phyloP scores from a whole-genome alignment of 2,797 vertebrate species.

The Aphelocoma californica region DNA sequence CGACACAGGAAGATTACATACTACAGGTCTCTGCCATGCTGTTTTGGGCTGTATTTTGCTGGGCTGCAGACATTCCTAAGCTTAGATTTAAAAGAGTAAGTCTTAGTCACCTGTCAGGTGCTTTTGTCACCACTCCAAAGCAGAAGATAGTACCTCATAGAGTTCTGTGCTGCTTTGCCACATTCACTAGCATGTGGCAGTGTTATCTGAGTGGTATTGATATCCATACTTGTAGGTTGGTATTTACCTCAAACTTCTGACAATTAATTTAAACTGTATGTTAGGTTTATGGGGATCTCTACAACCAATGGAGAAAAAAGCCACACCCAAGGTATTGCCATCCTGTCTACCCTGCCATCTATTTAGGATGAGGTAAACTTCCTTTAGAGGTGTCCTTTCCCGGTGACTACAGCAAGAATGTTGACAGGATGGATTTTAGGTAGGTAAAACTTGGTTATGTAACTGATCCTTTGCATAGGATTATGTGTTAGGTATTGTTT shows the following conservation, averaged over 20 bases:
- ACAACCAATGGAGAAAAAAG: rapidly evolving
- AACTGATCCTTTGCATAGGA: neutral
- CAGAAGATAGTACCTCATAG: neutral
- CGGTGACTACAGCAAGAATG: neutral
- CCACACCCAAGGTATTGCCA: neutral
- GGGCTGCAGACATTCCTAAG: neutral
- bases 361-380: neutral
- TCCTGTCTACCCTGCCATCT: neutral
- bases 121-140: neutral
- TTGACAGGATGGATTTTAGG: neutral
- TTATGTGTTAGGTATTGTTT: neutral
- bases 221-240: neutral
- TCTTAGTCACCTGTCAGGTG: neutral
- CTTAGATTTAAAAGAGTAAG: neutral
- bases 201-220: neutral
- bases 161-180: neutral
- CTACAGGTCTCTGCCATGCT: neutral
- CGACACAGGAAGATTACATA: neutral
- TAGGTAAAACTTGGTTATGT: neutral
- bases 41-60: neutral
- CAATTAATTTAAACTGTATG: neutral
- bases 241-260: neutral
- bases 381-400: neutral
- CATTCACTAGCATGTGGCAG: neutral
- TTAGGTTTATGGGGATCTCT: neutral